A percentile compares a stretch with the other conserved stretches of the same genome.
Conservation (phyloP, 2,113 vertebrate genomes). For the Pterocles orientalis region DNA sequence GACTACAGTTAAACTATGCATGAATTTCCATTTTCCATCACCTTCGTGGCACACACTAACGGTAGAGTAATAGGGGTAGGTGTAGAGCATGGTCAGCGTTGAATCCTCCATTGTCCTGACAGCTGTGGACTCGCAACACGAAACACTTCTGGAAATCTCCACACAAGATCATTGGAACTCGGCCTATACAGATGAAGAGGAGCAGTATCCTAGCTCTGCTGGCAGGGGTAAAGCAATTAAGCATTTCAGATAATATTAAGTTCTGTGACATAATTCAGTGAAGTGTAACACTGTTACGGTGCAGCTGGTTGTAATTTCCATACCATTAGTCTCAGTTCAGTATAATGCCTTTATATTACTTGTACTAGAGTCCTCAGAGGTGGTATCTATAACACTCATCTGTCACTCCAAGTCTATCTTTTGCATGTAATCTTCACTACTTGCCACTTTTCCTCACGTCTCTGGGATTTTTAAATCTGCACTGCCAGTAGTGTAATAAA, state of each 20-base stretch:
- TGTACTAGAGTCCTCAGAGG: neutral
- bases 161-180: neutral
- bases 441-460: neutral
- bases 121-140: neutral
- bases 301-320: neutral
- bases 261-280: neutral
- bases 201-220: neutral
- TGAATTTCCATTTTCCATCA: neutral
- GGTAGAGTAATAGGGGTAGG: neutral
- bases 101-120: constrained; percentile 15
- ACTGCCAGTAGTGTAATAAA: neutral
- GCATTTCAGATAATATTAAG: neutral
- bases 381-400: neutral
- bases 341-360: neutral
- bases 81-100: neutral
- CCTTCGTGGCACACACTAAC: neutral
- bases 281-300: neutral
- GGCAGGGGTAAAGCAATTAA: constrained; percentile 33
- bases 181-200: constrained; percentile 22
- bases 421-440: neutral
- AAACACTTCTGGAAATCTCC: neutral
- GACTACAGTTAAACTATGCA: neutral
- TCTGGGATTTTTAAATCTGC: neutral
- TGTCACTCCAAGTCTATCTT: neutral
- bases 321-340: neutral